A percentile compares a stretch with the other conserved stretches of the same genome.
These are phyloP conservation scores for Germaria angustata DNA, from an alignment of 2,888 invertebrate species.

Conservation along the genomic window DNA sequence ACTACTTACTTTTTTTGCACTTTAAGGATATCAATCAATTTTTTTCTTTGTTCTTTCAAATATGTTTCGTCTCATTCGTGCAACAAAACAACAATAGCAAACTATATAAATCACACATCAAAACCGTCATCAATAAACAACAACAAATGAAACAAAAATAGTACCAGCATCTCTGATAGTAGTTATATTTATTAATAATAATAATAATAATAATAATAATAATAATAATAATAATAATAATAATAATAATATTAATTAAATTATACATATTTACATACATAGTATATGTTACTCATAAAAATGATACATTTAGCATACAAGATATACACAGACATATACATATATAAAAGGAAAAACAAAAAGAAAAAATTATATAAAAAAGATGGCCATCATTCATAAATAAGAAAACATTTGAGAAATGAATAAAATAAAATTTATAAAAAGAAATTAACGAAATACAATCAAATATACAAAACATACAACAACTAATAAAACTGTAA, in stretches of 20 bases:
- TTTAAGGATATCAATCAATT: conserved; percentile 61
- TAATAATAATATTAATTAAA: no score
- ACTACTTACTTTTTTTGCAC: conserved; percentile 37
- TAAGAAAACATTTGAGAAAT: conserved; percentile 50
- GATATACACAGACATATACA: not conserved
- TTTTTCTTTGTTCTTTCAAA: not conserved
- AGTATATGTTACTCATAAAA: conserved; percentile 43
- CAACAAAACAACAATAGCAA: conserved; percentile 51
- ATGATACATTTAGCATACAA: conserved; percentile 53
- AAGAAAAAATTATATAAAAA: conserved; percentile 20
- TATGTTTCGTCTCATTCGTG: not conserved
- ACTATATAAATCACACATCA: conserved; percentile 64
- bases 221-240: no score
- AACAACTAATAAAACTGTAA: conserved; percentile 46
- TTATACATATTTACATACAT: conserved; percentile 51
- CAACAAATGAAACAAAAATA: conserved; percentile 42
- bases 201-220: no score
- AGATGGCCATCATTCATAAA: conserved; percentile 58
- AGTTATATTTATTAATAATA: conserved; percentile 58
- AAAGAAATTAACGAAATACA: conserved; percentile 64
- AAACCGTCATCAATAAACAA: conserved; percentile 59
- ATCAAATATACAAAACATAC: conserved; percentile 59
- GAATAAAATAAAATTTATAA: conserved; percentile 23
- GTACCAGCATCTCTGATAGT: conserved; percentile 60
- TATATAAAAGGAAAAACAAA: conserved; percentile 22